These are phyloP conservation scores for Uloborus diversus DNA, from an alignment of 1,140 invertebrate species.

Conservation along the genomic window DNA sequence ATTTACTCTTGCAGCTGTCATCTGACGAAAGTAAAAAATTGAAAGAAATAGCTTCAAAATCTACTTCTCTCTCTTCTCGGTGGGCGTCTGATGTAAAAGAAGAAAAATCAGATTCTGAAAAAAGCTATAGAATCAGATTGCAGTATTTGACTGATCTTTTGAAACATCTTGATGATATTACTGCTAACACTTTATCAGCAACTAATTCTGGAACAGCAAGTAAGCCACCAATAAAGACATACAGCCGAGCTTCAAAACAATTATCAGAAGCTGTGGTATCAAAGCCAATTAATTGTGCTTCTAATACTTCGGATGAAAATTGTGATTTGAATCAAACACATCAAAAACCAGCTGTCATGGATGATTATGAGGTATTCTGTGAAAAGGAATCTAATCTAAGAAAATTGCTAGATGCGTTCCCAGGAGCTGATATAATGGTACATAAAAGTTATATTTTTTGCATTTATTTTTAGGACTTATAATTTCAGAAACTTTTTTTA, in stretches of 20 bases:
- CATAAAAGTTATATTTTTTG: not conserved
- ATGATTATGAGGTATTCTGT: constrained; percentile 39
- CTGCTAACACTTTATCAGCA: no score
- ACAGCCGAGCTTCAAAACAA: not conserved
- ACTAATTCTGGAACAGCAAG: not conserved
- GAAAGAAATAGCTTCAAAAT: constrained; percentile 1
- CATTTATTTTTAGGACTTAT: not conserved
- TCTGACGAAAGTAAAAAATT: constrained; percentile 17
- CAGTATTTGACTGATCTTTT: constrained; percentile 24
- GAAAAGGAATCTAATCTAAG: constrained; percentile 25
- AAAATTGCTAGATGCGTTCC: constrained; percentile 25
- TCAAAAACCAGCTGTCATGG: not conserved
- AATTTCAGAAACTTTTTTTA: no score
- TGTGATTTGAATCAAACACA: no score
- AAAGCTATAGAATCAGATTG: no score
- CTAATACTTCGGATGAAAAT: no score
- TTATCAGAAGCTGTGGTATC: no score
- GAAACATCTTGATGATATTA: not conserved
- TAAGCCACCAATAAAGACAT: not conserved
- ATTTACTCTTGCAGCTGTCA: not conserved
- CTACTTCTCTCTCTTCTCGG: not conserved
- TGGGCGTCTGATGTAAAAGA: constrained; percentile 6
- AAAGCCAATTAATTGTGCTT: no score
- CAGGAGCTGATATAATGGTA: constrained; percentile 42
- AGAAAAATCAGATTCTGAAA: no score